Percentiles rank a stretch among this genome's conserved stretches.
Evolutionary conservation across 2,113 vertebrate species (phyloP).

Genomic region (Parotia lawesii): DNA sequence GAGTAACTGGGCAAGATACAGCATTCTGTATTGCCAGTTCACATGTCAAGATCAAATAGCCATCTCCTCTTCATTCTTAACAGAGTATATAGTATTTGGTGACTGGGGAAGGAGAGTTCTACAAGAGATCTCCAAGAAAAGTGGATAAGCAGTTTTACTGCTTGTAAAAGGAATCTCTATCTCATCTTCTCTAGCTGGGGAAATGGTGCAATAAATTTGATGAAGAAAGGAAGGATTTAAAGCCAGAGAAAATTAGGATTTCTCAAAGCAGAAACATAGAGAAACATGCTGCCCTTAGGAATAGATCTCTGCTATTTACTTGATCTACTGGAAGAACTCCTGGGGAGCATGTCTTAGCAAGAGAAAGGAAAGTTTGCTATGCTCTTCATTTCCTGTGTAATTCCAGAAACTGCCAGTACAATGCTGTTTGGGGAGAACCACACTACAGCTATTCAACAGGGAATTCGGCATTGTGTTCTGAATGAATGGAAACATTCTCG

Average conservation of each 20-base stretch:
- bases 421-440: conserved; percentile 47
- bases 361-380: conserved; percentile 47
- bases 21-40: not conserved
- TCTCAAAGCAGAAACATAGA: conserved; percentile 16
- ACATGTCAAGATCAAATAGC: not conserved
- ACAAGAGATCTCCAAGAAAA: not conserved
- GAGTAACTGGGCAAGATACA: not conserved
- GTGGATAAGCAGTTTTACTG: not conserved
- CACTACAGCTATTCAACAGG: conserved; percentile 43
- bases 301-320: conserved; percentile 45
- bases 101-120: not conserved
- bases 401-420: conserved; percentile 60
- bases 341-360: conserved; percentile 14
- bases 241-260: conserved; percentile 12
- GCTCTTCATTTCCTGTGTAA: conserved; percentile 63
- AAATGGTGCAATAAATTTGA: conserved; percentile 12
- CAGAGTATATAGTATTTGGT: not conserved
- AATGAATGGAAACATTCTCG: conserved; percentile 50
- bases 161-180: not conserved
- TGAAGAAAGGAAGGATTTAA: conserved; percentile 19
- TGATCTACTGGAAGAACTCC: conserved; percentile 52
- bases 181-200: not conserved
- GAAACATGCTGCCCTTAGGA: conserved; percentile 22
- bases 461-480: conserved; percentile 44
- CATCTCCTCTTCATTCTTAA: not conserved